Evolutionary conservation across 2,888 invertebrate species (phyloP), one percentile per base, ranked within the genome.

Genomic region (Villa cingulata): DNA sequence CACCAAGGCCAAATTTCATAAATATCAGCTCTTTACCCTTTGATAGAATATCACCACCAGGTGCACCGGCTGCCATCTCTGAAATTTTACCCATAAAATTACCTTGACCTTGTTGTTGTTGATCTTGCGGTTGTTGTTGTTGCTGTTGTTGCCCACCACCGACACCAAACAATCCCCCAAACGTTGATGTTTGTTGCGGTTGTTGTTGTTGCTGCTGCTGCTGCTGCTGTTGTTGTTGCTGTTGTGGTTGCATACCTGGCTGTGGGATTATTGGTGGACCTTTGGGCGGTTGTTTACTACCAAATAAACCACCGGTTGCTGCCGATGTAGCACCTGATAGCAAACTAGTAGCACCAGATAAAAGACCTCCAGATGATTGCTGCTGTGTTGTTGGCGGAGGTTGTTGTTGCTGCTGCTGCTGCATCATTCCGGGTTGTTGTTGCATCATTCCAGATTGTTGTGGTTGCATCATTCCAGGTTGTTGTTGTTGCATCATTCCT

Each of bases 11-110:
- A 70, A 91, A 91, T 73, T 87, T 87, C 83, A 90, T 90, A 72
- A 91, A 90, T 68, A 90, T 87, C 57, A 90, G 81, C 74, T 90
- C 90, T 73, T 91, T 90, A 62, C 90, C 90, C 71, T 90, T 90
- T 64, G 89, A 88, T 59, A 90, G 76, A 58, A 90, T 87, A 66
- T 89, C 89, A 60, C 88, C 88, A 54, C 89, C 89, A 58, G 88
- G 86, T 56, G 64, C 66, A 48, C 88, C 85, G 52, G 84, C 84
- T 48, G 88, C 85, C 74, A 89, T 87, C 67, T 89, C 89, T 59
- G 85, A 81, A 66, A 89, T 80, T 71, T 89, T 89, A 68, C 88
- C 86, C 82, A 89, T 88, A 57, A 89, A 77, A 70, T 87, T 88
- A 50, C 37, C 37, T 52, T 59, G 60, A 16, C 58, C 54, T 49